Evolutionary conservation across 1,140 invertebrate species (phyloP).

Genomic region (Drosophila kanapiae): DNA sequence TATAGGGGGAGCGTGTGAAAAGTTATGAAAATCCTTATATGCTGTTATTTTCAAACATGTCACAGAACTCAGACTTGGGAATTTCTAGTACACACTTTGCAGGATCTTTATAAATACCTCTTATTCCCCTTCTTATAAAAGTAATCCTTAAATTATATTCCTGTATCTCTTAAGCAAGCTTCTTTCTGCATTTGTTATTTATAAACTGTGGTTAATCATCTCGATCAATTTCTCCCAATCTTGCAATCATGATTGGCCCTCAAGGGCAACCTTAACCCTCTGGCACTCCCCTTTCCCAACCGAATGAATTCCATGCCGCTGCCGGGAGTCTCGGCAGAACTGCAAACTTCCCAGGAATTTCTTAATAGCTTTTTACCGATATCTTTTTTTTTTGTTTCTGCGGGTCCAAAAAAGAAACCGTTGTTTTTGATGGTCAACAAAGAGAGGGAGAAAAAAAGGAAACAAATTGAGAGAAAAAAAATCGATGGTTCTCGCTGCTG

Average conservation of each 20-base stretch:
- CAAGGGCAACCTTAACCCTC: constrained; percentile 25
- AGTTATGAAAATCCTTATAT: no score
- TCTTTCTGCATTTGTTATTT: neutral
- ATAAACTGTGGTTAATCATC: neutral
- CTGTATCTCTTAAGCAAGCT: neutral
- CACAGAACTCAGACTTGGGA: neutral
- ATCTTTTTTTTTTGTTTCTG: constrained; percentile 43
- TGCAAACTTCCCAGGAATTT: constrained; percentile 82
- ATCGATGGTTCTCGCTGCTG: neutral
- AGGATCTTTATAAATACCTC: neutral
- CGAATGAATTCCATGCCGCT: constrained; percentile 17
- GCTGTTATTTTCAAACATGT: neutral
- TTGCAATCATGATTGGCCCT: constrained; percentile 24
- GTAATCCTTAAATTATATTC: neutral
- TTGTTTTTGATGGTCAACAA: constrained; percentile 68
- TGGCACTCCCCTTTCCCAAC: neutral
- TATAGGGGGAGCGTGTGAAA: no score
- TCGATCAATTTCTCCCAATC: constrained; percentile 35
- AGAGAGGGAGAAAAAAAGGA: constrained; percentile 11
- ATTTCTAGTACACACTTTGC: neutral
- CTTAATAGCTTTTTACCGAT: constrained; percentile 84
- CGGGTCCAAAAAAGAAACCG: constrained; percentile 61
- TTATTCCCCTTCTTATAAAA: neutral
- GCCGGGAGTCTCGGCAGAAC: constrained; percentile 39
- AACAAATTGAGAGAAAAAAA: constrained; percentile 11